Conservation (phyloP, 1,140 invertebrate species). For the Zaprionus gabonicus region DNA sequence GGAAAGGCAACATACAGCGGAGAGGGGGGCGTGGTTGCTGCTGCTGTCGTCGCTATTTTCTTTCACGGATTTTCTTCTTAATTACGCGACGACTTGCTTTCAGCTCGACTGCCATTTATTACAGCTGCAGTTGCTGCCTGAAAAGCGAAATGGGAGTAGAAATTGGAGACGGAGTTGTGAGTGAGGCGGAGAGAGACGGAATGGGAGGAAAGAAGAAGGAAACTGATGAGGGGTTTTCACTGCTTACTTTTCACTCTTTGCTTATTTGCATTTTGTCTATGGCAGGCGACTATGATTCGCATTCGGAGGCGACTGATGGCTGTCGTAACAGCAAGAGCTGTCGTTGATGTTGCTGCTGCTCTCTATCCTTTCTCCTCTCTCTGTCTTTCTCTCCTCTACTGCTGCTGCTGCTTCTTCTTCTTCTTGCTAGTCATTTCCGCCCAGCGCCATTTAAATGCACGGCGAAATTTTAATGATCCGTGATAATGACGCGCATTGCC, state of each 20-base stretch:
- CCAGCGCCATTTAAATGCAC: conserved; percentile 47
- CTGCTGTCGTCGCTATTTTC: conserved; percentile 20
- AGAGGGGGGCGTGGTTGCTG: conserved; percentile 5
- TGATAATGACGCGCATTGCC: conserved; percentile 76
- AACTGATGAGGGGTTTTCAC: neutral
- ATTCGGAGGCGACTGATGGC: conserved; percentile 31
- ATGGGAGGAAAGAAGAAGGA: neutral
- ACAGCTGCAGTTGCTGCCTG: conserved; percentile 28
- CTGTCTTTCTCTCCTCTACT: conserved; percentile 19
- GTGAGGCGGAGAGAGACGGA: neutral
- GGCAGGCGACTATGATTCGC: neutral
- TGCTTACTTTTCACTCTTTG: conserved; percentile 39
- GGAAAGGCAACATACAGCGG: neutral
- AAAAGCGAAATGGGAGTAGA: conserved; percentile 15
- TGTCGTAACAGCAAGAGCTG: conserved; percentile 24
- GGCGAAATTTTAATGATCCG: conserved; percentile 80
- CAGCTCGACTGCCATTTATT: conserved; percentile 41
- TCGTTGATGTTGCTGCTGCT: conserved; percentile 11
- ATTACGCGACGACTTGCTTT: conserved; percentile 64
- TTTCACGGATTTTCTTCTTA: conserved; percentile 68
- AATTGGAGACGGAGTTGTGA: neutral
- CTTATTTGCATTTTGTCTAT: conserved; percentile 78
- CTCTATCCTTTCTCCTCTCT: conserved; percentile 17
- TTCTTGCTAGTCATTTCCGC: conserved; percentile 60
- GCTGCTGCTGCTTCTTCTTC: conserved; percentile 30